Base-by-base conservation (phyloP, 2,888 invertebrate genomes). In the Agonopterix heracliana region DNA sequence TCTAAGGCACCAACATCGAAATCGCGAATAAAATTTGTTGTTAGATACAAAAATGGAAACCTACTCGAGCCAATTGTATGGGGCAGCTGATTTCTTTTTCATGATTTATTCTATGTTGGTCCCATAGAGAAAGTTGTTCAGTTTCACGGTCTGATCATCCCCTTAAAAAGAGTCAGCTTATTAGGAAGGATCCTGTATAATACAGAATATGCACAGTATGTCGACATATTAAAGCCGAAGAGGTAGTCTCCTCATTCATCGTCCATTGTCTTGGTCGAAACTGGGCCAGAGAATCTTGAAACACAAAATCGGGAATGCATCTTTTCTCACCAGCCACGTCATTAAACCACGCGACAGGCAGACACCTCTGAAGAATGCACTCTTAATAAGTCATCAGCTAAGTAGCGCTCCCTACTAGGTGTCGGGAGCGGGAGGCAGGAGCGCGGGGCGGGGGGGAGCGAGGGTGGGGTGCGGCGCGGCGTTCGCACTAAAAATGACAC, bases 331-430 rank as follows among this genome's bases (percentile, higher is more conserved):
- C 74, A 65, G 74, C 81, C 83, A 85, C 83, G 78, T 81, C 86
- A 86, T 88, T 88, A 86, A 85, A 77, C 83, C 71, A 49, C 68
- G 71, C 78, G 82, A 78, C 81, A 80, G 74, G 64, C 84, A 86
- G 86, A 88, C 87, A 87, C 87, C 86, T 88, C 81, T 74, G 78
- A 85, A 87, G 87, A 87, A 88, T 87, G 82, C 79, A 78, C 83
- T 82, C 85, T 83, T 87, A 88, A 88, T 88, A 88, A 88, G 87
- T 88, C 87, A 88, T 88, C 87, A 86, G 87, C 87, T 88, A 88
- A 88, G 87, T 88, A 86, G 78, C 71, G 59, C 62, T 61, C 55
- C 48, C 59, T 65, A 60, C 66, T 63, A 61, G 59, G 60, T 63
- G 64, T 60, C 59, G 55, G 59, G 60, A 45, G 54, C 51, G 43